phyloP scores from a whole-genome alignment of 2,113 vertebrate genomes.

The Tupaia tana region DNA sequence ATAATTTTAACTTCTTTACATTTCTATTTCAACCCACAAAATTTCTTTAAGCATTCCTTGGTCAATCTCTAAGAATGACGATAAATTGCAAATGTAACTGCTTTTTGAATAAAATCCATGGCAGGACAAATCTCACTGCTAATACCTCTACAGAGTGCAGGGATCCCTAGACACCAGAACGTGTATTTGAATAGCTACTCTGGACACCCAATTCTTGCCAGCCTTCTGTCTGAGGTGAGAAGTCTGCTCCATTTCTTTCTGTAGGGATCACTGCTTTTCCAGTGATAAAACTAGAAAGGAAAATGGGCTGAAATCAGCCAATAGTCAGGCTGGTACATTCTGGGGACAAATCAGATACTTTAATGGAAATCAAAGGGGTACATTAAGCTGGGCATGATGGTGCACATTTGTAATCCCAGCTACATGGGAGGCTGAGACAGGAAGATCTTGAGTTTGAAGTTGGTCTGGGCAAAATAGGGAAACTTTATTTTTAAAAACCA shows the following conservation, averaged over 20 bases:
- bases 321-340: neutral
- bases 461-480: no score
- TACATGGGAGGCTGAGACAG: no score
- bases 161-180: neutral
- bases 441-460: no score
- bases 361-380: neutral
- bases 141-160: neutral
- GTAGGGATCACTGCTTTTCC: slow-evolving; percentile 33
- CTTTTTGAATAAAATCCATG: slow-evolving; percentile 44
- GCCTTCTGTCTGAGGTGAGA: neutral
- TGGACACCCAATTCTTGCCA: slow-evolving; percentile 18
- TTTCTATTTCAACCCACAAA: slow-evolving; percentile 24
- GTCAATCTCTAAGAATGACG: neutral
- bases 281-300: slow-evolving; percentile 38
- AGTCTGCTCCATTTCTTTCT: neutral
- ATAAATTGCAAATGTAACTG: neutral
- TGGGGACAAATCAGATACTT: slow-evolving; percentile 26
- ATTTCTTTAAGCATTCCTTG: slow-evolving; percentile 40
- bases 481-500: no score
- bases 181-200: neutral
- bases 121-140: neutral
- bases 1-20: slow-evolving; percentile 47
- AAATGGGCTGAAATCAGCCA: neutral
- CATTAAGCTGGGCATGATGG: no score
- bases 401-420: no score